Evolutionary conservation across 2,797 vertebrate species (phyloP), one percentile per base, ranked within the genome.

Genomic region (Rallus crepitans): DNA sequence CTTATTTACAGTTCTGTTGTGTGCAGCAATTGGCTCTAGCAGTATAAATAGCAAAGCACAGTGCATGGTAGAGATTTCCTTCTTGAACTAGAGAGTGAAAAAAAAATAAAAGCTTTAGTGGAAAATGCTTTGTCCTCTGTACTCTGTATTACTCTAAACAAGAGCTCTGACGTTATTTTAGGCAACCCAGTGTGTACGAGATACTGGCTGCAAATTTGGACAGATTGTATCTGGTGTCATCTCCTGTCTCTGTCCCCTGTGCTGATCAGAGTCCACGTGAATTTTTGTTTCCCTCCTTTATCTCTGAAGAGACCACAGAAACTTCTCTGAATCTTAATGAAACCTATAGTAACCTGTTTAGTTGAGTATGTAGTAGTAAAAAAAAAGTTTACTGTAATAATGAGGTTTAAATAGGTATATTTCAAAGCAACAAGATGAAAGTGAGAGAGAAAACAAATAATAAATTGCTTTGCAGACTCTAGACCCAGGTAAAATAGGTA

Each of bases 311-410:
- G 18, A 39, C 27, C 18, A 23, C 4, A 52, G 61, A 53, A 78
- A 21, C 8, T 21, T 68, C 45, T 63, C 16, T 59, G n/a, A 61
- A 65, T 30, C 57, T 86, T 37, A 16, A 15, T 76, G 47, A 59
- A 87, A 65, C 11, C 40, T 23, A 0, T 2, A 14, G 15, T 7
- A 23, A 25, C 13, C 7, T 3, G 0, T 50, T 76, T 14, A 47
- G 24, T 42, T n/a, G 13, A 45, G n/a, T 18, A 30, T 19, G 9
- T 60, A 42, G 25, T 68, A 40, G 12, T 23, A 15, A 31, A 63
- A 78, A 35, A 24, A 39, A 86, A 69, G 9, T 59, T 87, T 72
- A 18, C 42, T 27, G 53, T 94, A 61, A 63, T 64, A 57, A 64
- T 82, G 18, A n/a, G 23, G 59, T 89, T 69, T 31, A 31, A 23